A percentile compares a stretch with the other conserved stretches of the same genome.
Conservation (phyloP, 1,140 invertebrate species). For the Hycleus phaleratus region DNA sequence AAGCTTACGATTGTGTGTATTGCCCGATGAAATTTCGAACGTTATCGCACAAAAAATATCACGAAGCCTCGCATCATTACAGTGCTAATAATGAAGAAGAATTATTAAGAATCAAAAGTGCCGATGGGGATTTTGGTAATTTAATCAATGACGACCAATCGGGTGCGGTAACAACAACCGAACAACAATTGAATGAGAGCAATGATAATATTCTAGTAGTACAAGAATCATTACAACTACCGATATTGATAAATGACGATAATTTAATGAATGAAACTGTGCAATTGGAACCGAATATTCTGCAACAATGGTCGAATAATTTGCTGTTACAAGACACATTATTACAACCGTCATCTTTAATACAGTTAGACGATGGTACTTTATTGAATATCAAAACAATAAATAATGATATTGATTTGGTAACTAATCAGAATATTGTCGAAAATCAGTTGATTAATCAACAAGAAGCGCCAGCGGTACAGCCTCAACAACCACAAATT, state of each 20-base stretch:
- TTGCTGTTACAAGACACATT: conserved; percentile 7
- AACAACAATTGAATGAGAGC: neutral
- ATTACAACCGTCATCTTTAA: conserved; percentile 1
- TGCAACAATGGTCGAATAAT: conserved; percentile 11
- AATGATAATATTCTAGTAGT: neutral
- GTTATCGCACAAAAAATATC: conserved; percentile 59
- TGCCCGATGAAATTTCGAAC: conserved; percentile 61
- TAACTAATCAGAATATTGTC: too few species aligned
- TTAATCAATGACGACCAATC: neutral
- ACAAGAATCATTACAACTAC: too few species aligned
- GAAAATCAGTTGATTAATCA: too few species aligned
- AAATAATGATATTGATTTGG: neutral
- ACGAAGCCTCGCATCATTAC: conserved; percentile 32
- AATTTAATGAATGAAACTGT: neutral
- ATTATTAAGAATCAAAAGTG: neutral
- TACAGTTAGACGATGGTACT: conserved; percentile 8
- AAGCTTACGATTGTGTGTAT: conserved; percentile 58
- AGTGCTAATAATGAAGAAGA: neutral
- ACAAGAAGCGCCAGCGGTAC: neutral
- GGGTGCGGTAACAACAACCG: neutral
- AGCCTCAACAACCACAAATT: neutral
- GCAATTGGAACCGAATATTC: conserved; percentile 1
- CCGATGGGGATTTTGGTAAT: neutral
- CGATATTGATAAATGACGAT: neutral
- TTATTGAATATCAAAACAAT: conserved; percentile 5